Evolutionary conservation across 2,113 vertebrate genomes (phyloP).

Genomic region (Bettongia penicillata): DNA sequence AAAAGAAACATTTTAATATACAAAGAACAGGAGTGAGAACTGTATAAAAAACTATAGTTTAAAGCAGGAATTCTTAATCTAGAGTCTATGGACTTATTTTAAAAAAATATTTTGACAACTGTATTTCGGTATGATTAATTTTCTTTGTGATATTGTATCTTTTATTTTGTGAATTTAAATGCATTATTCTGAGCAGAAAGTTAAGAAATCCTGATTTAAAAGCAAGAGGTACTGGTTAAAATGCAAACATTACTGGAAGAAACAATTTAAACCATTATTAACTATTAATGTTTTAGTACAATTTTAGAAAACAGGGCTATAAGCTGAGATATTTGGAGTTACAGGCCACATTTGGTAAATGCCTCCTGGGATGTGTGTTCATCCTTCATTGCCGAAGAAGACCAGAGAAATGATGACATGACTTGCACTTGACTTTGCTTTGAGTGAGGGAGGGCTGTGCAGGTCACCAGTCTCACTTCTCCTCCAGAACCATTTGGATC

Average conservation of each 20-base stretch:
- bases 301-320: not conserved
- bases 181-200: not conserved
- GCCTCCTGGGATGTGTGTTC: not conserved
- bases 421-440: too few species aligned
- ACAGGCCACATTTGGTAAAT: not conserved
- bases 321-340: not conserved
- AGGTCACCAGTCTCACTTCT: too few species aligned
- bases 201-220: not conserved
- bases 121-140: not conserved
- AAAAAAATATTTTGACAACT: not conserved
- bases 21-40: not conserved
- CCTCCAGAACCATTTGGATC: too few species aligned
- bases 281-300: not conserved
- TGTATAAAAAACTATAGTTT: not conserved
- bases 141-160: not conserved
- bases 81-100: too few species aligned
- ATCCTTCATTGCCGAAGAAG: too few species aligned
- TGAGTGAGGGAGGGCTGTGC: too few species aligned
- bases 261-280: not conserved
- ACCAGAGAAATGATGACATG: too few species aligned
- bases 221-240: not conserved
- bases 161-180: not conserved
- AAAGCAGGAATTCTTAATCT: not conserved
- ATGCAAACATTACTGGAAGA: not conserved
- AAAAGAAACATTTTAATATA: not conserved